phyloP scores from a whole-genome alignment of 2,113 vertebrate species.

The Ancistrus triradiatus region DNA sequence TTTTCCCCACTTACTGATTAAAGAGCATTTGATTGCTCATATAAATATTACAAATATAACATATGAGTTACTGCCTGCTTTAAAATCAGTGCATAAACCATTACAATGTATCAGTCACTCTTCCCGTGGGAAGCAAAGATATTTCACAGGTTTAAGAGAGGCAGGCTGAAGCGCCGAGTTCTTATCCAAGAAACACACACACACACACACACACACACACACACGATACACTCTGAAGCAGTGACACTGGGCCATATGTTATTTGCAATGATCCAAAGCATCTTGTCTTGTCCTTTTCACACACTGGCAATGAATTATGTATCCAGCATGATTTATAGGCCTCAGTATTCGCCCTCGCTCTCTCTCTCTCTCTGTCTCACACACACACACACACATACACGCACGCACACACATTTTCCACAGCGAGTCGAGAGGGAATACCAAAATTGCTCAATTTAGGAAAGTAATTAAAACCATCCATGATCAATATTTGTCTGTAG shows the following conservation, averaged over 20 bases:
- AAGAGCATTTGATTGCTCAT: slow-evolving; percentile 16
- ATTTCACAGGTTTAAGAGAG: slow-evolving; percentile 32
- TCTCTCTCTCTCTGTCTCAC: slow-evolving; percentile 45
- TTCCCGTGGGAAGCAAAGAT: slow-evolving; percentile 3
- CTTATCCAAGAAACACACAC: slow-evolving; percentile 21
- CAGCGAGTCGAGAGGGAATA: slow-evolving; percentile 64
- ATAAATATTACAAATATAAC: slow-evolving; percentile 12
- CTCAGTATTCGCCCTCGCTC: slow-evolving; percentile 60
- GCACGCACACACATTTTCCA: slow-evolving; percentile 59
- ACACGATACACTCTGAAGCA: slow-evolving; percentile 22
- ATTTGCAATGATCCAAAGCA: slow-evolving; percentile 70
- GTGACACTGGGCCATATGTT: slow-evolving; percentile 56
- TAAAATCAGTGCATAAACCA: slow-evolving; percentile 22
- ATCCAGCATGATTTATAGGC: slow-evolving; percentile 73
- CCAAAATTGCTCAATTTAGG: slow-evolving; percentile 77
- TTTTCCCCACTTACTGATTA: slow-evolving; percentile 12
- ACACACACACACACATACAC: slow-evolving; percentile 28
- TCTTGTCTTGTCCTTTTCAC: slow-evolving; percentile 73
- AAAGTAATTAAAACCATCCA: slow-evolving; percentile 77
- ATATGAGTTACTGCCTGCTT: neutral
- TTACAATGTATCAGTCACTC: slow-evolving; percentile 18
- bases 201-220: slow-evolving; percentile 6
- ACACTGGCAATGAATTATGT: slow-evolving; percentile 75
- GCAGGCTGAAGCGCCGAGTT: slow-evolving; percentile 11
- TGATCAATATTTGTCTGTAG: slow-evolving; percentile 76